These are phyloP conservation scores for Hylyphantes graminicola DNA, from an alignment of 1,140 invertebrate species.

Conservation along the genomic window DNA sequence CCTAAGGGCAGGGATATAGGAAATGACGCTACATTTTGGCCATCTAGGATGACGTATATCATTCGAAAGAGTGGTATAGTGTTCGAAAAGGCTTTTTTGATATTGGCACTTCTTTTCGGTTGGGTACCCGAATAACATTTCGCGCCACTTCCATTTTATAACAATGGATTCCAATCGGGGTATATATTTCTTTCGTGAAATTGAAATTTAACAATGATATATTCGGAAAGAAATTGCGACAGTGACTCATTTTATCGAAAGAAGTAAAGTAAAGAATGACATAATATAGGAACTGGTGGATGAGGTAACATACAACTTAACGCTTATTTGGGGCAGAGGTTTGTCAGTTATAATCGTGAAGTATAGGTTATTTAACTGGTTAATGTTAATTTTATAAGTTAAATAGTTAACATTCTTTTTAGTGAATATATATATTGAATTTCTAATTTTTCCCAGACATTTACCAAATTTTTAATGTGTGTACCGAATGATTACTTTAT, in stretches of 20 bases:
- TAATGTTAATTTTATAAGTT: too few species aligned
- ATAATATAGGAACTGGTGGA: neutral
- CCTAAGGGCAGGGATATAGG: constrained; percentile 2
- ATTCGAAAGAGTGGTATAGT: neutral
- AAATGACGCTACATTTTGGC: constrained; percentile 25
- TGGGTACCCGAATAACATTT: neutral
- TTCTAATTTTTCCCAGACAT: too few species aligned
- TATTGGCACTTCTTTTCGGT: neutral
- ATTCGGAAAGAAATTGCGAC: neutral
- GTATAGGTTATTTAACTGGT: too few species aligned
- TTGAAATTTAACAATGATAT: constrained; percentile 1
- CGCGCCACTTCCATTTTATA: neutral
- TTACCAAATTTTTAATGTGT: too few species aligned
- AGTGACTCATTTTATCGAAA: neutral
- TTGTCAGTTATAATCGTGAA: too few species aligned
- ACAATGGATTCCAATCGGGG: neutral
- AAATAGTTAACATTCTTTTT: too few species aligned
- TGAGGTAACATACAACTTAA: too few species aligned
- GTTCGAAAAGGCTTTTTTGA: neutral
- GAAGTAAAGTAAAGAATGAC: neutral
- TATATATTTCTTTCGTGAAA: constrained; percentile 5
- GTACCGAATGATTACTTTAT: too few species aligned
- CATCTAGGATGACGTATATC: constrained; percentile 12
- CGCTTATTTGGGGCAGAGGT: too few species aligned
- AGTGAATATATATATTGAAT: too few species aligned